A percentile compares a stretch with the other conserved stretches of the same genome.
phyloP scores from a whole-genome alignment of 2,113 vertebrate species.

The Phyllostomus discolor region DNA sequence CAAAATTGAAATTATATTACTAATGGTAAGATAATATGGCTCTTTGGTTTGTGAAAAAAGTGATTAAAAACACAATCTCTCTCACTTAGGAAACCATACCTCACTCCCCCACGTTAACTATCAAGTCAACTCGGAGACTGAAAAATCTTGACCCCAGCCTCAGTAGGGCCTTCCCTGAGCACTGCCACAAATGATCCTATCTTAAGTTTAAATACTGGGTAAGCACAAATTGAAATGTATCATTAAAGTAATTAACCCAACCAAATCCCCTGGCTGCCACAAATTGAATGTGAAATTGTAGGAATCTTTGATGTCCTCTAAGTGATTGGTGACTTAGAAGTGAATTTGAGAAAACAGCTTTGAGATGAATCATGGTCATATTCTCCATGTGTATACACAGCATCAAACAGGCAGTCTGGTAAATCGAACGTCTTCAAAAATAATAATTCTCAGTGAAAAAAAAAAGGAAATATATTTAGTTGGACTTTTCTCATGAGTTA shows the following conservation, averaged over 20 bases:
- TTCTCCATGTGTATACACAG: not conserved
- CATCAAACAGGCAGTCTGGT: not conserved
- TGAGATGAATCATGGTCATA: not conserved
- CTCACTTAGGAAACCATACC: not conserved
- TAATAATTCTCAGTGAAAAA: not conserved
- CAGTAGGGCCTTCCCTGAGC: not conserved
- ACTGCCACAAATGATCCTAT: not conserved
- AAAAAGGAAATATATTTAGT: not conserved
- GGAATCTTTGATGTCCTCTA: not conserved
- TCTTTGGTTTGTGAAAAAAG: conserved; percentile 15
- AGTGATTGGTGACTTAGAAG: not conserved
- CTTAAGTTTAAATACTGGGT: not conserved
- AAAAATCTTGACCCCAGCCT: not conserved
- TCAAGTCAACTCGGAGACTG: not conserved
- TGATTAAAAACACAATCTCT: not conserved
- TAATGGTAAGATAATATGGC: not conserved
- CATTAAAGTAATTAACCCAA: not conserved
- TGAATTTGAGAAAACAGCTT: conserved; percentile 8
- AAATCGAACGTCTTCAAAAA: not conserved
- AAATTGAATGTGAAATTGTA: not conserved
- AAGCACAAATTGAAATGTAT: not conserved
- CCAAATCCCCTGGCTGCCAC: not conserved
- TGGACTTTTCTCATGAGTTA: not conserved
- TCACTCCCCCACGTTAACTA: not conserved
- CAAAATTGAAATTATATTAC: conserved; percentile 11